These are phyloP conservation scores for Tretioscincus oriximinensis DNA, from an alignment of 2,113 vertebrate genomes.

Conservation along the genomic window DNA sequence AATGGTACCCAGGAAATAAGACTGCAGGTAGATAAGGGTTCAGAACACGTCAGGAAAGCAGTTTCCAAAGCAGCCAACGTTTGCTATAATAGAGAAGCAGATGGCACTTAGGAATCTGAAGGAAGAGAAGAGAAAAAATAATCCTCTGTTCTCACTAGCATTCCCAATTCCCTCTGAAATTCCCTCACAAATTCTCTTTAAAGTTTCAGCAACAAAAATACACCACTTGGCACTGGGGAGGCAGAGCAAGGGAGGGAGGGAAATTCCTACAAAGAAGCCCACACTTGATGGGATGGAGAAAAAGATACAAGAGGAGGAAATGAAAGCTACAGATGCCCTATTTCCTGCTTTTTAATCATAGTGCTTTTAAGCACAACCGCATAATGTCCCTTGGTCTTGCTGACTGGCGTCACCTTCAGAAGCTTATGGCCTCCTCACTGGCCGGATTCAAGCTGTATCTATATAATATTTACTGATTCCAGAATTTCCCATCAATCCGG, in stretches of 20 bases:
- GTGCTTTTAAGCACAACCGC: background rate
- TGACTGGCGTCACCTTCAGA: constrained; percentile 16
- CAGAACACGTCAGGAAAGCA: constrained; percentile 45
- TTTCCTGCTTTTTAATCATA: constrained; percentile 44
- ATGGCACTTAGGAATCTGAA: constrained; percentile 18
- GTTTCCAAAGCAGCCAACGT: constrained; percentile 54
- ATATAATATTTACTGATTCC: too few species aligned
- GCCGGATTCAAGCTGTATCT: background rate
- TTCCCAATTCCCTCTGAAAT: constrained; percentile 58
- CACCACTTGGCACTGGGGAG: constrained; percentile 56
- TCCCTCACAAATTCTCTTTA: constrained; percentile 67
- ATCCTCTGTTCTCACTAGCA: background rate
- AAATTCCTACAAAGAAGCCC: constrained; percentile 49
- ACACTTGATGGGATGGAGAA: constrained; percentile 33
- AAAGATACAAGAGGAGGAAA: constrained; percentile 43
- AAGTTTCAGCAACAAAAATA: constrained; percentile 48
- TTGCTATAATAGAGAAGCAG: constrained; percentile 54
- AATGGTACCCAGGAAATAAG: background rate
- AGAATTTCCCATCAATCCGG: too few species aligned
- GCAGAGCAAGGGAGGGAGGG: constrained; percentile 17
- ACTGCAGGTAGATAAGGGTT: constrained; percentile 27
- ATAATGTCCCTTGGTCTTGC: constrained; percentile 20
- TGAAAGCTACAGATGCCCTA: constrained; percentile 26
- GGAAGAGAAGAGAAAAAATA: constrained; percentile 14
- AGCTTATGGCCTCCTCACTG: background rate